Evolutionary conservation across 2,113 vertebrate species (phyloP), one percentile per base, ranked within the genome.

Genomic region (Anoplopoma fimbria): DNA sequence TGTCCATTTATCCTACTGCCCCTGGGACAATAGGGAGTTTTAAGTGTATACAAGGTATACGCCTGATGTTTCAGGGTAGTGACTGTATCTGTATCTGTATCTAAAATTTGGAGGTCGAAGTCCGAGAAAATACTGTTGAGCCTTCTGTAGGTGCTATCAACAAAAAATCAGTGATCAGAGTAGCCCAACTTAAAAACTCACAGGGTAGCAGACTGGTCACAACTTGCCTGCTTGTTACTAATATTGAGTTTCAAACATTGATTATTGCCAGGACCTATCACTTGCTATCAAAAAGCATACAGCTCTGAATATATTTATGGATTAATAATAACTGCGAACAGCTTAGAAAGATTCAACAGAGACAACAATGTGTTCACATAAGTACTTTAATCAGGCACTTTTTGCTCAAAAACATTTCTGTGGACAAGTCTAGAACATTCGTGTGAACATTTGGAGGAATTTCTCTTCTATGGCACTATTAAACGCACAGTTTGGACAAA

Each of bases 351-450:
- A 85, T 3, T 9, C n/a, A 21, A 79, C 57, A 77, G 14, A 87
- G n/a, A 57, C 34, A 17, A 61, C 33, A 58, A 27, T 15, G 17
- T 76, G 45, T 90, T 90, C 62, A 86, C 82, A 65, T 77, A 82
- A 90, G 88, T 83, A 90, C 83, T 94, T 95, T 94, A 95, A 93
- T 95, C 83, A 94, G 95, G 93, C 93, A 95, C 95, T 94, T 93
- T 90, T 94, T 84, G 61, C 89, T 92, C 85, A 88, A 93, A 58
- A 93, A 93, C 92, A 92, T 91, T 81, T 87, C 31, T 90, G 84
- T 77, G 69, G 85, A 74, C 12, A 3, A 31, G 55, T 69, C 64
- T 82, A 82, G 31, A 84, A 87, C 79, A 82, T 74, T 31, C 19
- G 80, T 65, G 47, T 67, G 73, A 84, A 84, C 60, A 86, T 77